Conservation (phyloP, 23 tunicate species). For the Oikopleura albicans region DNA sequence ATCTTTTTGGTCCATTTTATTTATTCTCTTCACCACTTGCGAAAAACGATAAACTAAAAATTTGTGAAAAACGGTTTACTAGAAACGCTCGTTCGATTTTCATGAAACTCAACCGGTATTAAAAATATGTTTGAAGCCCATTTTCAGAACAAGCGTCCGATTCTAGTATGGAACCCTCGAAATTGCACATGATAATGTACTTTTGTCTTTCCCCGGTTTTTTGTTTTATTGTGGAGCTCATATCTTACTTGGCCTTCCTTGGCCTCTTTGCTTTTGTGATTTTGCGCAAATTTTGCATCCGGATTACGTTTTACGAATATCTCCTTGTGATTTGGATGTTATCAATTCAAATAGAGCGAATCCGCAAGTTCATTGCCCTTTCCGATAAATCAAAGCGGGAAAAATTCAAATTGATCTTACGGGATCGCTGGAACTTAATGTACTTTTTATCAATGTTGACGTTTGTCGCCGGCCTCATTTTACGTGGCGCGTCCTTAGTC, state of each 20-base stretch:
- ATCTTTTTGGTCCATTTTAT: too few relatives aligned
- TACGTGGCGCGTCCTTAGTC: background rate
- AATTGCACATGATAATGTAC: background rate
- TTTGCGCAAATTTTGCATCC: constrained; percentile 9
- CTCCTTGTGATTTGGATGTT: constrained; percentile 9
- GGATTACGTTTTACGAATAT: background rate
- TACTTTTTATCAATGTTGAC: background rate
- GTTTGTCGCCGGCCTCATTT: background rate
- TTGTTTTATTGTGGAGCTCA: background rate
- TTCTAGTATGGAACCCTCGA: background rate
- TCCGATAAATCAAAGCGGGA: background rate
- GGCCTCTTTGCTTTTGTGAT: background rate
- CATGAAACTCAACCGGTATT: too few relatives aligned
- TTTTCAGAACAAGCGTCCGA: too few relatives aligned
- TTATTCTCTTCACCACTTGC: too few relatives aligned
- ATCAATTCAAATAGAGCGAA: background rate
- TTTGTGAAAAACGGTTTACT: too few relatives aligned
- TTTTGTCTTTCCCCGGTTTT: background rate
- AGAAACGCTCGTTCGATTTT: too few relatives aligned
- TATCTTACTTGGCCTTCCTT: background rate
- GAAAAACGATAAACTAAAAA: too few relatives aligned
- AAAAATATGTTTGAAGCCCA: too few relatives aligned
- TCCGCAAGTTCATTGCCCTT: background rate
- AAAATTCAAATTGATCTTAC: background rate
- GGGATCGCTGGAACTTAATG: background rate